These are phyloP conservation scores for Phyllostomus hastatus DNA, from an alignment of 2,113 vertebrate genomes.

Conservation along the genomic window DNA sequence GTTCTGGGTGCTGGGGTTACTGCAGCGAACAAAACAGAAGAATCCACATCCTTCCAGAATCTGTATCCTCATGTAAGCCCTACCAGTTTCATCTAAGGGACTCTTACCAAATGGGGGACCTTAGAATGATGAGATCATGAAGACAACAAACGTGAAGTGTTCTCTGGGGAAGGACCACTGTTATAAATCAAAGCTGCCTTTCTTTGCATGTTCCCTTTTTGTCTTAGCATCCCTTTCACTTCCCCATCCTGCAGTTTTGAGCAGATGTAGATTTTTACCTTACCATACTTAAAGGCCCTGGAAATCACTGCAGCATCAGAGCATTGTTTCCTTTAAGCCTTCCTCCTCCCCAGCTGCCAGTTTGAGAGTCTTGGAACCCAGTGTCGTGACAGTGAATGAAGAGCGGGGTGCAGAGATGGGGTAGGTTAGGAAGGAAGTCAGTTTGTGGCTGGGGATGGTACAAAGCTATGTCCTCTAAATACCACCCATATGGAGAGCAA, in stretches of 20 bases:
- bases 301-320: not conserved
- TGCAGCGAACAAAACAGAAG: not conserved
- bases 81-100: not conserved
- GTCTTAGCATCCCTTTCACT: not conserved
- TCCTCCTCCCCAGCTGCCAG: not conserved
- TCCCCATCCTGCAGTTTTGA: not conserved
- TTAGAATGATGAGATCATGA: not conserved
- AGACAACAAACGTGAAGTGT: not conserved
- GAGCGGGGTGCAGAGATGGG: not conserved
- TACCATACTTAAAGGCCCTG: not conserved
- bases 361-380: not conserved
- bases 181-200: not conserved
- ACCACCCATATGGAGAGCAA: not conserved
- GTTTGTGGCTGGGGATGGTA: not conserved
- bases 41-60: not conserved
- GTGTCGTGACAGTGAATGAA: not conserved
- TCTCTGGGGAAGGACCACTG: not conserved
- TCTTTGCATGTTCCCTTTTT: not conserved
- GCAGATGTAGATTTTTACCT: not conserved
- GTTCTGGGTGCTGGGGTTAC: not conserved
- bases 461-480: not conserved
- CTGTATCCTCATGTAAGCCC: not conserved
- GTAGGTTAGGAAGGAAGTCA: not conserved
- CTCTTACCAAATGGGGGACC: not conserved
- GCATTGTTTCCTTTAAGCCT: not conserved